Evolutionary conservation across 92 coral and sea anemone genomes (phyloP), one percentile per base, ranked within the genome.

Genomic region (Muricea muricata): DNA sequence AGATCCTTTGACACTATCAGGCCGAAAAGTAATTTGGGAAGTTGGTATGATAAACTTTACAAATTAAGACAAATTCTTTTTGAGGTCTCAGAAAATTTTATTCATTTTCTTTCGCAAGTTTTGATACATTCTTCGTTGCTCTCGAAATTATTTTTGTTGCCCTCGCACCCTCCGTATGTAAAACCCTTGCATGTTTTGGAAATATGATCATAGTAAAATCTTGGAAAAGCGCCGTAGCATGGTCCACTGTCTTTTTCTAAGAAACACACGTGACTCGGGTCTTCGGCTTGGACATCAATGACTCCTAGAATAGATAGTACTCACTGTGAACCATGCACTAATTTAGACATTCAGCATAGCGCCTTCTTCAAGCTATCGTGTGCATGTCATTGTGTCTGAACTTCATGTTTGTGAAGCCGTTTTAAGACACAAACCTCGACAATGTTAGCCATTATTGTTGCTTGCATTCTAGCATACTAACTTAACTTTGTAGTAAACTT

Each of bases 151-250:
- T 73, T 73, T 73, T 37, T 60, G n/a, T 73, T 73, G 21, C 79
- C 79, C 46, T 73, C 32, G 37, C 79, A 73, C 23, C 79, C 79
- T 20, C 79, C 79, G 79, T 73, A 73, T 20, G 57, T 73, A 23
- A 73, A 73, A 18, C 28, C 35, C 21, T 73, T 46, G 37, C 79
- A 73, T 4, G 79, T 73, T 11, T 73, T 73, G 35, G 79, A 73
- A 24, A 41, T 41, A 4, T 73, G 31, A 60, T 73, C 79, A 37
- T 73, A 73, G 58, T 39, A 73, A 42, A 73, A 73, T 73, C 57
- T 73, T 73, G 57, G 79, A 73, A 73, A 73, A 46, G 24, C 50
- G 11, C 33, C 79, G 46, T 39, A 73, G 50, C 79, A 73, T 46
- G 79, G 79, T 24, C 79, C 79, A 23, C 57, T n/a, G 18, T 73